Percentiles rank a stretch among this genome's conserved stretches.
Evolutionary conservation across 2,113 vertebrate species (phyloP).

Genomic region (Rhinopomastus cyanomelas): DNA sequence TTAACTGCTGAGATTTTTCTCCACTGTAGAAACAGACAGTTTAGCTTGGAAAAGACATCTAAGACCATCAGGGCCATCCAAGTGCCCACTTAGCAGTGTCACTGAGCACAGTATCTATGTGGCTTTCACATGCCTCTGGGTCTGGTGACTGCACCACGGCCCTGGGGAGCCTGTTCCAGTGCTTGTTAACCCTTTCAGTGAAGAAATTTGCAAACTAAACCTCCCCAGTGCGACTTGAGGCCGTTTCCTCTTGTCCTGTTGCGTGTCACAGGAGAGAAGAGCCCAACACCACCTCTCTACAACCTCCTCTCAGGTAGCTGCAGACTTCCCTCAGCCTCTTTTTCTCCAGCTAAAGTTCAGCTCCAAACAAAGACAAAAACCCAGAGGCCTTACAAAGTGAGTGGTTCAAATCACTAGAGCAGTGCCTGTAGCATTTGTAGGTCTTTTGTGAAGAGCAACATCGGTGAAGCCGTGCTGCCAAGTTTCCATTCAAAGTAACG

Average conservation of each 20-base stretch:
- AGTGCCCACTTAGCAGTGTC: neutral
- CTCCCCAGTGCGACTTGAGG: neutral
- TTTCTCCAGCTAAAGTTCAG: neutral
- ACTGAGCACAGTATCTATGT: neutral
- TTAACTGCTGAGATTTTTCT: neutral
- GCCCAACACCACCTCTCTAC: neutral
- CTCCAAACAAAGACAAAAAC: neutral
- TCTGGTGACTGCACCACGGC: neutral
- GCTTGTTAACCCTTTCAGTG: neutral
- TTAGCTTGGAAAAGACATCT: neutral
- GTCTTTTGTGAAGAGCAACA: neutral
- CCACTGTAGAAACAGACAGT: neutral
- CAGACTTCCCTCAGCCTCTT: neutral
- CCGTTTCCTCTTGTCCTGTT: neutral
- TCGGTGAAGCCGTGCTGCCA: neutral
- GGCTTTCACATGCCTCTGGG: neutral
- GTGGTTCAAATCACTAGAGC: neutral
- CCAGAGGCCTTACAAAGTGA: neutral
- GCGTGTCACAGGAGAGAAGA: neutral
- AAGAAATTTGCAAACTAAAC: neutral
- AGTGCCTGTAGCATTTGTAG: neutral
- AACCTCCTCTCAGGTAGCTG: neutral
- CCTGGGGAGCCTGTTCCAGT: neutral
- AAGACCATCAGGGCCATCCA: neutral
- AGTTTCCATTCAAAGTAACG: neutral